Evolutionary conservation across 2,797 vertebrate genomes (phyloP).

Genomic region (Tadarida brasiliensis): DNA sequence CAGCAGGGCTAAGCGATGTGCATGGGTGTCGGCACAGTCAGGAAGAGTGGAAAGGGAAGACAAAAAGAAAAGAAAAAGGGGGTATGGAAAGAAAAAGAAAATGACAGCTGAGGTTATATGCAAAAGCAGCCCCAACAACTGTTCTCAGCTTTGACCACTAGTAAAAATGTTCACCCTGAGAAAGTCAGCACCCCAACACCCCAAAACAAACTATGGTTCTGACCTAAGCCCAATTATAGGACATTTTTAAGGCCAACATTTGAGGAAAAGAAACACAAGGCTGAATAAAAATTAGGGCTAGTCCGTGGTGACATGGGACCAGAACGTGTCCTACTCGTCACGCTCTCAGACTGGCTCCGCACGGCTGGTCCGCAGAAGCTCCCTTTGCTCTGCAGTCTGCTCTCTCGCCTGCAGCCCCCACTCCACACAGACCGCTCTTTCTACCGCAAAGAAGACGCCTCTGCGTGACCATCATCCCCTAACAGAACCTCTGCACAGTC

Average conservation of each 20-base stretch:
- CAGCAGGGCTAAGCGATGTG: neutral
- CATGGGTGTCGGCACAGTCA: neutral
- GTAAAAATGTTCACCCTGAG: neutral
- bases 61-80: neutral
- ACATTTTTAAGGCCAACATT: neutral
- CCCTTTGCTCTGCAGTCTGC: neutral
- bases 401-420: neutral
- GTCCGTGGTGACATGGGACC: neutral
- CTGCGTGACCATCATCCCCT: neutral
- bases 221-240: neutral
- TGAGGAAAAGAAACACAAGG: neutral
- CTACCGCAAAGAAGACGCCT: neutral
- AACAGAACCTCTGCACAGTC: neutral
- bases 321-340: neutral
- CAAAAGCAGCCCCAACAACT: neutral
- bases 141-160: neutral
- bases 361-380: neutral
- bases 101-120: neutral
- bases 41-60: neutral
- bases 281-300: neutral
- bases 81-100: neutral
- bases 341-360: neutral
- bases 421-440: neutral
- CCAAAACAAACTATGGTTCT: neutral
- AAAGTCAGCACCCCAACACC: neutral